A percentile compares a stretch with the other conserved stretches of the same genome.
phyloP scores from a whole-genome alignment of 2,888 invertebrate species.

The Drosophila atroscutellata region DNA sequence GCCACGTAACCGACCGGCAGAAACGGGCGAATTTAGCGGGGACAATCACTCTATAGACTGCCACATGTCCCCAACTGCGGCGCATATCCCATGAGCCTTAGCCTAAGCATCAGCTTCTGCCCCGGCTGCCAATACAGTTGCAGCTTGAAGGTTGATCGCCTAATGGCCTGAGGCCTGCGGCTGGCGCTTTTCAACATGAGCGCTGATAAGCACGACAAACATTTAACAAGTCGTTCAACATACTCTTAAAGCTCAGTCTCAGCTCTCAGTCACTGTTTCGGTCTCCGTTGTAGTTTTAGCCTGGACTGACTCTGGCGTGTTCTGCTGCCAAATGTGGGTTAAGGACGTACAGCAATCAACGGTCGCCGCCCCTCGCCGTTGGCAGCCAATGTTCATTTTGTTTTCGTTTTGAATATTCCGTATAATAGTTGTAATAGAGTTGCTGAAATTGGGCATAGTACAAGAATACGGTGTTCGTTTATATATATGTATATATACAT shows the following conservation, averaged over 20 bases:
- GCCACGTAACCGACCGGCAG: slow-evolving; percentile 43
- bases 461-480: not conserved
- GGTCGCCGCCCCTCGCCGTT: slow-evolving; percentile 66
- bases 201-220: slow-evolving; percentile 72
- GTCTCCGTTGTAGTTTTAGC: slow-evolving; percentile 18
- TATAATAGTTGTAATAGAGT: slow-evolving; percentile 72
- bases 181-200: slow-evolving; percentile 50
- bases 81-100: slow-evolving; percentile 53
- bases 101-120: slow-evolving; percentile 16
- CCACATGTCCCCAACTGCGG: slow-evolving; percentile 34
- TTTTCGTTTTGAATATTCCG: slow-evolving; percentile 45
- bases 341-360: slow-evolving; percentile 72
- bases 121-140: slow-evolving; percentile 15
- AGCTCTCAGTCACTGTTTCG: slow-evolving; percentile 35
- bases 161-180: slow-evolving; percentile 50
- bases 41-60: slow-evolving; percentile 59
- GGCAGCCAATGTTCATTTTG: slow-evolving; percentile 56
- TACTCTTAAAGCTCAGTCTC: slow-evolving; percentile 48
- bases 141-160: slow-evolving; percentile 40
- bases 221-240: slow-evolving; percentile 81
- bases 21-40: slow-evolving; percentile 55
- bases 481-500: slow-evolving; percentile 36
- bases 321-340: slow-evolving; percentile 64
- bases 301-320: slow-evolving; percentile 49
- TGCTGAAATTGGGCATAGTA: slow-evolving; percentile 72